These are phyloP conservation scores for Speoplatyrhinus poulsoni DNA, from an alignment of 2,113 vertebrate genomes.

Conservation along the genomic window DNA sequence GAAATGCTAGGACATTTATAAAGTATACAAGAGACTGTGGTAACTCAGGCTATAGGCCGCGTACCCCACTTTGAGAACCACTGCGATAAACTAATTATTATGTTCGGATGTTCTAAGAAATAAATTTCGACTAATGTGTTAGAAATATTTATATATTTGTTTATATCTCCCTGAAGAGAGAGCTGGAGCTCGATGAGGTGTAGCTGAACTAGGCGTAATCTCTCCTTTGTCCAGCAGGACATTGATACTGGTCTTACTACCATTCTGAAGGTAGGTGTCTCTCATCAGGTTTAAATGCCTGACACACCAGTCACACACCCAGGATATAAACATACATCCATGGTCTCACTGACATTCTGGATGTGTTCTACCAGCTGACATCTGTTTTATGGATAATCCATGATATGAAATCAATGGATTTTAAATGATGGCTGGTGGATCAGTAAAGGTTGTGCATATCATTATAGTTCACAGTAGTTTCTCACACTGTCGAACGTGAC, in stretches of 20 bases:
- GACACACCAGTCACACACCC: constrained; percentile 1
- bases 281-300: constrained; percentile 88
- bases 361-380: background rate
- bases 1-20: too few species aligned
- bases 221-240: constrained; percentile 82
- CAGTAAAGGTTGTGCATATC: background rate
- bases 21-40: too few species aligned
- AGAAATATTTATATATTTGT: too few species aligned
- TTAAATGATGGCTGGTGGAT: too few species aligned
- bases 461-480: background rate
- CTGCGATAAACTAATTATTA: too few species aligned
- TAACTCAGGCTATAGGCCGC: too few species aligned
- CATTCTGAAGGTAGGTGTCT: constrained; percentile 80
- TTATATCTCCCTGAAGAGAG: constrained; percentile 59
- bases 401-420: too few species aligned
- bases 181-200: constrained; percentile 81
- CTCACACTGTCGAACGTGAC: too few species aligned
- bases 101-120: too few species aligned
- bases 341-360: background rate
- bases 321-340: background rate
- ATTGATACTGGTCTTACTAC: constrained; percentile 79
- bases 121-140: too few species aligned
- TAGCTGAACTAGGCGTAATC: constrained; percentile 78
- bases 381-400: too few species aligned
- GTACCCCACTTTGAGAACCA: too few species aligned